These are phyloP conservation scores for Eupeodes luniger DNA, from an alignment of 2,888 invertebrate species.

Conservation along the genomic window DNA sequence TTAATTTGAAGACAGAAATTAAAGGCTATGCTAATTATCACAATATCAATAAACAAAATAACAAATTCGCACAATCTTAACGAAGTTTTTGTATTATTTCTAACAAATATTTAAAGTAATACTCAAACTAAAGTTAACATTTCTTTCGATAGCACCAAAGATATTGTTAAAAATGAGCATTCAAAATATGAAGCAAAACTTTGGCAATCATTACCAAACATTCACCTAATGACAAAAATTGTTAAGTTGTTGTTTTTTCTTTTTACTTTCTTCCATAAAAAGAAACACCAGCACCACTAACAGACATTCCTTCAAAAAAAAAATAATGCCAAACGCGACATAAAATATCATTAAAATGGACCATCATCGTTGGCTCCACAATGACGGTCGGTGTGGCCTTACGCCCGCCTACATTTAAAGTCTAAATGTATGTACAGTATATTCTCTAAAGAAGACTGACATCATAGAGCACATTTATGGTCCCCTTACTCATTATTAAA, in stretches of 20 bases:
- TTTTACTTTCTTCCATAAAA: constrained; percentile 6
- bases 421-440: too few relatives aligned
- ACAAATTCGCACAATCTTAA: constrained; percentile 3
- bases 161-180: constrained; percentile 8
- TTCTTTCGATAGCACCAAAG: background rate
- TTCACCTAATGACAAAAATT: constrained; percentile 31
- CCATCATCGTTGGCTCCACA: constrained; percentile 4
- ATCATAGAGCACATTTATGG: background rate
- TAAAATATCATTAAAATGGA: constrained; percentile 61
- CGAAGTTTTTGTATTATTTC: too few relatives aligned
- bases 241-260: background rate
- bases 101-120: background rate
- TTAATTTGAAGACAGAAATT: constrained; percentile 2
- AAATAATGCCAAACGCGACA: constrained; percentile 46
- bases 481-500: constrained; percentile 1
- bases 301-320: constrained; percentile 29
- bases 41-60: constrained; percentile 43
- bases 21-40: constrained; percentile 6
- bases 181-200: constrained; percentile 30
- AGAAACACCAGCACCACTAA: constrained; percentile 36
- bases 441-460: background rate
- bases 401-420: background rate
- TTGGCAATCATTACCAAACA: constrained; percentile 46
- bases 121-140: background rate
- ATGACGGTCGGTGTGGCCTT: background rate